A percentile compares a stretch with the other conserved stretches of the same genome.
Evolutionary conservation across 2,113 vertebrate species (phyloP).

Genomic region (Cacatua alba): DNA sequence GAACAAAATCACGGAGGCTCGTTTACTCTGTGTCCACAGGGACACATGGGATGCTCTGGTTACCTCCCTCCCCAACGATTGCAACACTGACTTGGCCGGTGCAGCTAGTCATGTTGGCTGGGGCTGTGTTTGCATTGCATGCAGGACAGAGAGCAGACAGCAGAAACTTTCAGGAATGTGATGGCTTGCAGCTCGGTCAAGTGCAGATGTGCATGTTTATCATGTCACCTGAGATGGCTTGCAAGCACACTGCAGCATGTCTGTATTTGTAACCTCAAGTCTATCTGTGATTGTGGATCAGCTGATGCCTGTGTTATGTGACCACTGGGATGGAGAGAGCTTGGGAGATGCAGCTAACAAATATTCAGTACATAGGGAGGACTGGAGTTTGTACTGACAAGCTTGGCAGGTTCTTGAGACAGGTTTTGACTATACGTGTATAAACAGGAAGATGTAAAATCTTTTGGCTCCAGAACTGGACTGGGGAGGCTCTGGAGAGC

Average conservation of each 20-base stretch:
- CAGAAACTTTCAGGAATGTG: not conserved
- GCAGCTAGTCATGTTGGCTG: not conserved
- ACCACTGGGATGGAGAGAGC: not conserved
- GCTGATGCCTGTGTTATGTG: not conserved
- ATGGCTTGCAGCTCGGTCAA: not conserved
- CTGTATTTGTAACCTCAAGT: not conserved
- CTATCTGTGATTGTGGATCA: not conserved
- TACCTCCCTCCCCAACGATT: not conserved
- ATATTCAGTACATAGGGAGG: not conserved
- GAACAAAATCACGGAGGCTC: not conserved
- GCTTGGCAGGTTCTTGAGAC: not conserved
- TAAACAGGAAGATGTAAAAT: not conserved
- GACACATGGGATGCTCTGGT: not conserved
- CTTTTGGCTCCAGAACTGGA: not conserved
- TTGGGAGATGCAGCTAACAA: not conserved
- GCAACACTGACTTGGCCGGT: not conserved
- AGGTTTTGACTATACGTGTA: not conserved
- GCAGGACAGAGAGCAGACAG: not conserved
- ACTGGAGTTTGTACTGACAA: not conserved
- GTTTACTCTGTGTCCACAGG: not conserved
- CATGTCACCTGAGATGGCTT: not conserved
- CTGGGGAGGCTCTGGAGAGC: not conserved
- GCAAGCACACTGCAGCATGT: not conserved
- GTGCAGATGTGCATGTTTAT: not conserved
- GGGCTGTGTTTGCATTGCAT: not conserved